These are phyloP conservation scores for Lytechinus pictus DNA, from an alignment of 35 echinoderm and acorn worm species.

Conservation along the genomic window DNA sequence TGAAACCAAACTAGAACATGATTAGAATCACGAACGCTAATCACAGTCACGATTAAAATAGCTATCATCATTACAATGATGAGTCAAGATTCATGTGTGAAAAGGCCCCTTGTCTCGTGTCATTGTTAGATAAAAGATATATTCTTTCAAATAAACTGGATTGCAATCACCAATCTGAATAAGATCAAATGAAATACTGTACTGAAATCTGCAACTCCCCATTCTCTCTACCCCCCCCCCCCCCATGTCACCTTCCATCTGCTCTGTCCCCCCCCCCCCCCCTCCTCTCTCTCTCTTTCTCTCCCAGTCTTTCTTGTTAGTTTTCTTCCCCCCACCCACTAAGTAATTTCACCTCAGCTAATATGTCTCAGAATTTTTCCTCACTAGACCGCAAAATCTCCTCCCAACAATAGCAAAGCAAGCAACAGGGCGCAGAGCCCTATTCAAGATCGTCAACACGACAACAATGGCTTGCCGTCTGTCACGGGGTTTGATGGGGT, in stretches of 20 bases:
- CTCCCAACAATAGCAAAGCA: conserved; percentile 8
- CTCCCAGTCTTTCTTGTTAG: neutral
- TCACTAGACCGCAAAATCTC: neutral
- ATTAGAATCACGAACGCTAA: too few relatives aligned
- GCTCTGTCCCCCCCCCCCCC: too few relatives aligned
- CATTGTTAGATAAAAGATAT: neutral
- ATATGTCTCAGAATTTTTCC: neutral
- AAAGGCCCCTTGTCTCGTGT: neutral
- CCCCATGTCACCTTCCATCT: too few relatives aligned
- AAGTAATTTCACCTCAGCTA: neutral
- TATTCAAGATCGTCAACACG: neutral
- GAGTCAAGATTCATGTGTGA: too few relatives aligned
- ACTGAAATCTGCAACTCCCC: neutral
- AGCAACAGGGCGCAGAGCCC: neutral
- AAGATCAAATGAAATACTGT: neutral
- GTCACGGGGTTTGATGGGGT: conserved; percentile 7
- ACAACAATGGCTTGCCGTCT: neutral
- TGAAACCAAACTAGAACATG: too few relatives aligned
- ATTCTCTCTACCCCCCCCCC: too few relatives aligned
- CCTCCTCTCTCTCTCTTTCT: neutral
- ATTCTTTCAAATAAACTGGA: neutral
- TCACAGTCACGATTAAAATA: too few relatives aligned
- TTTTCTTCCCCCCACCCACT: neutral
- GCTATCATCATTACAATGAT: too few relatives aligned
- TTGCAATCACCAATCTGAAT: neutral